Base-by-base conservation (phyloP, 2,113 vertebrate species). In the Platysteira castanea region DNA sequence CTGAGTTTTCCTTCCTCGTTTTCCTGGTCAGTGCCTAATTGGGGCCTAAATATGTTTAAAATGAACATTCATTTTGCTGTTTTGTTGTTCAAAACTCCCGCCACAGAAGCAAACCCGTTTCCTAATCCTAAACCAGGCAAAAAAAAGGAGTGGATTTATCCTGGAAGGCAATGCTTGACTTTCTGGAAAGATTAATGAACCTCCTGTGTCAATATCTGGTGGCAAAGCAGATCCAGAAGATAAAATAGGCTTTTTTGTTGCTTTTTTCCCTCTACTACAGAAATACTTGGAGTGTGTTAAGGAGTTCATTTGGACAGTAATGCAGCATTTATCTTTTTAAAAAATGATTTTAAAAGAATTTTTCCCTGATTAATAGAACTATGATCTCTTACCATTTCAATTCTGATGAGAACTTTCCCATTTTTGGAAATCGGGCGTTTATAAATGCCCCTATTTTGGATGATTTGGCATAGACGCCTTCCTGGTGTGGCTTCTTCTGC, bases 271-370 rank as follows among this genome's bases (percentile, higher is more conserved):
- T 82, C 33, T 39, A 1, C 20, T 74, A 31, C 31, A 74, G 56
- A 64, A 80, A 60, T 56, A 27, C 13, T 46, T 22, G 1, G 18
- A 68, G 7, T 54, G 11, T 49, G 42, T 47, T 63, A 79, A 65
- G 12, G 69, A 52, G 31, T 59, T 87, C 2, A 30, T 85, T 91
- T 65, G 52, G 77, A 53, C 6, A 37, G 5, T 27, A 37, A 22
- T 3, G 3, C 9, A n/a, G 28, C 15, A 24, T 19, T 60, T 19
- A n/a, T 15, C 0, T 60, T 50, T 31, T 4, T 2, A 3, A 15
- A 17, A 49, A 19, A 5, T 3, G 0, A 4, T 54, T 24, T 64
- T 31, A 30, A 42, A 37, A 61, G 31, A 20, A 12, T 60, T 82
- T 69, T 41, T 41, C 10, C 9, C 24, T 63, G 41, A 37, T 68